Evolutionary conservation across 1,140 invertebrate species (phyloP).

Genomic region (Druon quercuslanigerum): DNA sequence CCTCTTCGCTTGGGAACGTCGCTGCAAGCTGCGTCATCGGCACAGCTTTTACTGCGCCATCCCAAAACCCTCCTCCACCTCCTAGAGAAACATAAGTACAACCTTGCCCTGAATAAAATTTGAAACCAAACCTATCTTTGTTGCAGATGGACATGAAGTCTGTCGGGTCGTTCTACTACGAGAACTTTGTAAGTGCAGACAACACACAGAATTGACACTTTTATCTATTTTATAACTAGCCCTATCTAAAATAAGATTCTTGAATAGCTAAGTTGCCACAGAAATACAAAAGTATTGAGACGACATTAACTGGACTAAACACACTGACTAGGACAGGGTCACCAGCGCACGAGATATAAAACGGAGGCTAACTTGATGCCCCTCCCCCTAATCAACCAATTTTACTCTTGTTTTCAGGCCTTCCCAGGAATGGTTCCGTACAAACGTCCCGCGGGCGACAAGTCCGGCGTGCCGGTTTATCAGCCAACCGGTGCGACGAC

Average conservation of each 20-base stretch:
- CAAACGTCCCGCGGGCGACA: conserved; percentile 95
- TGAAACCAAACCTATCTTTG: conserved; percentile 76
- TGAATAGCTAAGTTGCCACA: no score
- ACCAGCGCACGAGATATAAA: conserved; percentile 30
- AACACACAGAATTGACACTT: conserved; percentile 64
- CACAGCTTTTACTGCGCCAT: conserved; percentile 70
- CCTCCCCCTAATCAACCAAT: conserved; percentile 15
- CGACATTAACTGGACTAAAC: conserved; percentile 15
- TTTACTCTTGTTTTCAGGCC: conserved; percentile 79
- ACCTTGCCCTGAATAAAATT: conserved; percentile 70
- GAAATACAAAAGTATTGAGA: no score
- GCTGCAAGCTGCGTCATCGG: conserved; percentile 76
- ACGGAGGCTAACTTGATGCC: background rate
- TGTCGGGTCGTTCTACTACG: conserved; percentile 94
- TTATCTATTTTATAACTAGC: conserved; percentile 36
- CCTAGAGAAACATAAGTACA: conserved; percentile 54
- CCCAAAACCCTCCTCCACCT: conserved; percentile 53
- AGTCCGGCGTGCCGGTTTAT: conserved; percentile 96
- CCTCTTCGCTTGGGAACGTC: conserved; percentile 73
- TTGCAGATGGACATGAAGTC: conserved; percentile 94
- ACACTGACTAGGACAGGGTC: conserved; percentile 35
- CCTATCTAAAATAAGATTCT: background rate
- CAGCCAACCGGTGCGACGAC: conserved; percentile 89
- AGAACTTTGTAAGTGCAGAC: conserved; percentile 91
- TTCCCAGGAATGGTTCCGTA: conserved; percentile 96